Evolutionary conservation across 2,797 vertebrate genomes (phyloP).

Genomic region (Phoebastria nigripes): DNA sequence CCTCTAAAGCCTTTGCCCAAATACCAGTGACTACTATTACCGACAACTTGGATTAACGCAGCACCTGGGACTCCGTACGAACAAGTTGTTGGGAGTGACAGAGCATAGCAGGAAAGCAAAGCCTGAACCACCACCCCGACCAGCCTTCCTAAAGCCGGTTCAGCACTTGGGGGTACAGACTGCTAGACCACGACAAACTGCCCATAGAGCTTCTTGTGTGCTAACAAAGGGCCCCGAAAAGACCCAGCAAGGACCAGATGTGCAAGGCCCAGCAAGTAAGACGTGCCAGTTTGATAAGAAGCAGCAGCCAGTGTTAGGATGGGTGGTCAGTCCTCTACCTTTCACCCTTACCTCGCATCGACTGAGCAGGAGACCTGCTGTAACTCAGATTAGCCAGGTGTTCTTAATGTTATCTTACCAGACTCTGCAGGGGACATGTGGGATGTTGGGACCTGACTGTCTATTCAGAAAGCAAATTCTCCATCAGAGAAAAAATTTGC

Average conservation of each 20-base stretch:
- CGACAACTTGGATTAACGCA: rapidly evolving
- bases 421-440: background rate
- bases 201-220: background rate
- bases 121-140: background rate
- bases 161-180: background rate
- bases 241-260: no score
- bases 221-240: no score
- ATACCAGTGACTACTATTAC: rapidly evolving
- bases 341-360: rapidly evolving
- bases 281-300: rapidly evolving
- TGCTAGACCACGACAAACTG: background rate
- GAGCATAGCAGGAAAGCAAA: background rate
- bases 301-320: background rate
- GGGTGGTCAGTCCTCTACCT: background rate
- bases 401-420: background rate
- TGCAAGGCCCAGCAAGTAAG: no score
- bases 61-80: rapidly evolving
- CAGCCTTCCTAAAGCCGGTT: background rate
- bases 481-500: background rate
- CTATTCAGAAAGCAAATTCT: background rate
- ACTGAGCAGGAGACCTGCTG: background rate
- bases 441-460: background rate
- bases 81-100: background rate
- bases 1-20: background rate
- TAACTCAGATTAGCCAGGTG: background rate